Percentiles rank a stretch among this genome's conserved stretches.
These are phyloP conservation scores for Zaprionus obscuricornis DNA, from an alignment of 2,888 invertebrate genomes.

Conservation along the genomic window DNA sequence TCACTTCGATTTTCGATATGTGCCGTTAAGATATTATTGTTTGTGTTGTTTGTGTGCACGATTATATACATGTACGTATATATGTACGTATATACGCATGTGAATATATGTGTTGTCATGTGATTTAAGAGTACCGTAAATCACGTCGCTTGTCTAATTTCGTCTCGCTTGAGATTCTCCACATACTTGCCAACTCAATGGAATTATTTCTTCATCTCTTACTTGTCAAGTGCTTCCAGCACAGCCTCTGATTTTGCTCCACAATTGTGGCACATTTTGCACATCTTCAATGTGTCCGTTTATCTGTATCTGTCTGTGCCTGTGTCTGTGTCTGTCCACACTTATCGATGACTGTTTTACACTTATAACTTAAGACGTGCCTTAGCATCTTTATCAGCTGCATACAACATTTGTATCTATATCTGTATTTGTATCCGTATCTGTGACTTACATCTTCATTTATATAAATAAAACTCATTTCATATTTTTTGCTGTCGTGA, in stretches of 20 bases:
- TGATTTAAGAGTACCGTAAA: slow-evolving; percentile 82
- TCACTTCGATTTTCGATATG: slow-evolving; percentile 68
- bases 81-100: slow-evolving; percentile 13
- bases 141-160: slow-evolving; percentile 83
- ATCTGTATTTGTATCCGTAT: slow-evolving; percentile 7
- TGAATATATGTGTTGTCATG: slow-evolving; percentile 56
- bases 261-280: slow-evolving; percentile 48
- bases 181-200: slow-evolving; percentile 81
- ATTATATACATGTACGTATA: slow-evolving; percentile 17
- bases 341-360: slow-evolving; percentile 51
- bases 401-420: slow-evolving; percentile 4
- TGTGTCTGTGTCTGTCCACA: slow-evolving; percentile 20
- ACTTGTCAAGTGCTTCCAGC: slow-evolving; percentile 71
- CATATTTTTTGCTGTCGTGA: slow-evolving; percentile 24
- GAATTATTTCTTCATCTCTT: slow-evolving; percentile 70
- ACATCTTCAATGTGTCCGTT: slow-evolving; percentile 27
- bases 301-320: slow-evolving; percentile 17
- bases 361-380: slow-evolving; percentile 29
- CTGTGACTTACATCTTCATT: slow-evolving; percentile 35
- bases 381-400: slow-evolving; percentile 35
- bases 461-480: slow-evolving; percentile 16
- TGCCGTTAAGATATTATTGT: slow-evolving; percentile 34
- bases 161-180: slow-evolving; percentile 77
- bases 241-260: slow-evolving; percentile 28
- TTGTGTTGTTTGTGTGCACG: neutral